Base-by-base conservation (phyloP, 2,888 invertebrate genomes). In the Ceriagrion tenellum region DNA sequence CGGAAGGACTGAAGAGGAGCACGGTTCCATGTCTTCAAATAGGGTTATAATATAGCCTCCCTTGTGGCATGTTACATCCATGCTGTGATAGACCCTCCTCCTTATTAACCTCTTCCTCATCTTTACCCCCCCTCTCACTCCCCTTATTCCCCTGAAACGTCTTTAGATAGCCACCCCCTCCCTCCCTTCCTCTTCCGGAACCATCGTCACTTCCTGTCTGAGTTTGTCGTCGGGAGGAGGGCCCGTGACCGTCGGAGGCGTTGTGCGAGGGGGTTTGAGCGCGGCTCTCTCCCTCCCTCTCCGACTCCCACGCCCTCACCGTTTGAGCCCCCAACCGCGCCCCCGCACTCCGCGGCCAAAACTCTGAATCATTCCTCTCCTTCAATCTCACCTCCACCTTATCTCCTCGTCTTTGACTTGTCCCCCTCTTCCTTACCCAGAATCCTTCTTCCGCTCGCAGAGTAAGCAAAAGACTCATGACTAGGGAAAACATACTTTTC, bases 141-240 rank as follows among this genome's bases (percentile, higher is more conserved):
- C 55, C 89, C 47, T n/a, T 35, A 13, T 81, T 81, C 35, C 81
- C 81, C 30, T 18, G 30, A 30, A 3, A 35, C 81, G 30, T 81
- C 81, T 81, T 81, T 2, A 35, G 35, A 81, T 26, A 55, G 26
- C 89, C 55, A 18, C 89, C 89, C 89, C 30, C 88, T 23, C 26
- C 55, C 88, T 55, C n/a, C n/a, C n/a, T n/a, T n/a, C n/a, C 88
- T 55, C 55, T 55, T n/a, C 89, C 69, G 93, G 93, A 74, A 93
- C 93, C n/a, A 40, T 91, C 91, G 91, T 91, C 91, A 91, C 91
- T 91, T 93, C 93, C 93, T n/a, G 69, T 74, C 47, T 74, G 55
- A 35, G 59, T 47, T 18, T 35, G 59, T 40, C 69, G 69, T 93
- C 47, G 55, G 40, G 69, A 69, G 47, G 74, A 10, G 30, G 74